These are phyloP conservation scores for Ranitomeya variabilis DNA, from an alignment of 2,113 vertebrate genomes.

Conservation along the genomic window DNA sequence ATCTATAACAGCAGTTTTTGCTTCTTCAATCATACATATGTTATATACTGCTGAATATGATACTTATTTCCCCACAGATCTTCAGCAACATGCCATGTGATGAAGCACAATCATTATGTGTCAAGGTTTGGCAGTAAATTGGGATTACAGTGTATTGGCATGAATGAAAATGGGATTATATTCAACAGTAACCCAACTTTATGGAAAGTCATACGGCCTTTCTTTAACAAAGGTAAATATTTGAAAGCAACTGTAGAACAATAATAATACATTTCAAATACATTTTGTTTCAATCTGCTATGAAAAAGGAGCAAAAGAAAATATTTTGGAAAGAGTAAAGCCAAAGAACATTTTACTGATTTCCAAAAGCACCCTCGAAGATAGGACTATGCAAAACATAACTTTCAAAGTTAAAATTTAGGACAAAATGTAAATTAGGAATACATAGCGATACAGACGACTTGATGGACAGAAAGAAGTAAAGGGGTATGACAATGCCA, in stretches of 20 bases:
- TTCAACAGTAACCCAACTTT: slow-evolving; percentile 87
- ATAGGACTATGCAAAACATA: background rate
- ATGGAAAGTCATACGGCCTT: slow-evolving; percentile 84
- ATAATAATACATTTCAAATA: background rate
- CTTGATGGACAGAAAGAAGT: background rate
- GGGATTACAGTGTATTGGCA: slow-evolving; percentile 87
- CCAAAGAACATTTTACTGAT: background rate
- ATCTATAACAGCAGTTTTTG: background rate
- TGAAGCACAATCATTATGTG: slow-evolving; percentile 84
- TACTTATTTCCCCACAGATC: slow-evolving; percentile 71
- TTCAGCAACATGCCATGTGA: slow-evolving; percentile 82
- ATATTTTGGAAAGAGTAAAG: background rate
- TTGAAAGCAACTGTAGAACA: background rate
- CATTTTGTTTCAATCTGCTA: background rate
- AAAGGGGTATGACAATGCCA: slow-evolving; percentile 3
- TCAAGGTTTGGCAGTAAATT: slow-evolving; percentile 85
- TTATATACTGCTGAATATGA: background rate
- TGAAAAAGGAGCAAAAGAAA: background rate
- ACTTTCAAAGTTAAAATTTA: background rate
- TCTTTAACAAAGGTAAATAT: slow-evolving; percentile 86
- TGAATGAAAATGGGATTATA: slow-evolving; percentile 91
- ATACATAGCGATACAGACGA: background rate
- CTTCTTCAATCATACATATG: background rate
- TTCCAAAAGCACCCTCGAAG: background rate
- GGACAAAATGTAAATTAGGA: background rate